Percentiles rank a stretch among this genome's conserved stretches.
Evolutionary conservation across 1,140 invertebrate species (phyloP).

Genomic region (Galendromus occidentalis): DNA sequence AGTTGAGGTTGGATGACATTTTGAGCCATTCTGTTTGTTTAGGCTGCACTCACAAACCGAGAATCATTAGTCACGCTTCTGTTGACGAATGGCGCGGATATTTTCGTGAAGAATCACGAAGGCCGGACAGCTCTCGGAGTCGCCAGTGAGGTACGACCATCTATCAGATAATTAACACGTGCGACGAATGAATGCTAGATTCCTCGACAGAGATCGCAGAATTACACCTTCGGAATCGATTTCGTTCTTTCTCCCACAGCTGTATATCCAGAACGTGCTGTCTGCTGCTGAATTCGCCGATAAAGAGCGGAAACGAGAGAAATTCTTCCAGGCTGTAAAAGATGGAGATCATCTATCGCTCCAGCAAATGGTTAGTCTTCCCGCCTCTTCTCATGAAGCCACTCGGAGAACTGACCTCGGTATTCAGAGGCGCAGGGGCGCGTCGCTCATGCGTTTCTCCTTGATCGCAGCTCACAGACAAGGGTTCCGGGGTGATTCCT

Average conservation of each 20-base stretch:
- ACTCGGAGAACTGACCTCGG: too few species aligned
- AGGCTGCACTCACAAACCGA: not conserved
- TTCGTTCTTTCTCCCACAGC: not conserved
- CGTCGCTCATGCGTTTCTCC: too few species aligned
- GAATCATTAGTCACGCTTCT: not conserved
- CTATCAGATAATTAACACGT: too few species aligned
- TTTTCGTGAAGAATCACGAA: not conserved
- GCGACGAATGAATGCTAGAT: too few species aligned
- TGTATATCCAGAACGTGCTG: not conserved
- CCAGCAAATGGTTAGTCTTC: not conserved
- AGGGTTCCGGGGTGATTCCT: not conserved
- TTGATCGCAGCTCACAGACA: too few species aligned
- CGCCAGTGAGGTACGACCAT: not conserved
- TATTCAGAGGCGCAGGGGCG: too few species aligned
- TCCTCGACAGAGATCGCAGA: too few species aligned
- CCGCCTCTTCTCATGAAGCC: too few species aligned
- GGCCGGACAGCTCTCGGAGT: not conserved
- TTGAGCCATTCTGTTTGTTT: not conserved
- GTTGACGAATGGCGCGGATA: not conserved
- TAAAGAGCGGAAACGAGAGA: not conserved
- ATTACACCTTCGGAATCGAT: too few species aligned
- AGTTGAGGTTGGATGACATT: not conserved
- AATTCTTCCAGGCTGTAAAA: not conserved
- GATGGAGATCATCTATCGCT: not conserved
- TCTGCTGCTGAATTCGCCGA: not conserved